Conservation (phyloP, 2,797 vertebrate species). For the Ctenochaetus hawaiiensis region DNA sequence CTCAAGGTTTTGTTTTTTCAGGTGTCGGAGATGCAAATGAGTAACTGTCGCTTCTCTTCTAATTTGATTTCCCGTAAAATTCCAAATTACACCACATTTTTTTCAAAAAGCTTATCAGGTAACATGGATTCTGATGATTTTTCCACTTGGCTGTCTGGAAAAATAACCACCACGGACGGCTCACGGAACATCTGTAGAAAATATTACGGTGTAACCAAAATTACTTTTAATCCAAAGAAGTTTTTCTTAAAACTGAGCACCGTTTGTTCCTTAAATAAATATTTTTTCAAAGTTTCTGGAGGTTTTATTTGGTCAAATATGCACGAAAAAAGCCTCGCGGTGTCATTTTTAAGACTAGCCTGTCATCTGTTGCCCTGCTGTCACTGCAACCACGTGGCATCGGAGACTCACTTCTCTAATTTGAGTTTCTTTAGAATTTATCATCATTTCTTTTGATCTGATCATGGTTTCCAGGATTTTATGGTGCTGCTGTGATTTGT, state of each 20-base stretch:
- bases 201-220: constrained; percentile 34
- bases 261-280: background rate
- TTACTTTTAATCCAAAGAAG: constrained; percentile 2
- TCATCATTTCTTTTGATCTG: too few relatives aligned
- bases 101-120: constrained; percentile 59
- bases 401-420: background rate
- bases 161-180: constrained; percentile 40
- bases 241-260: background rate
- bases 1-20: background rate
- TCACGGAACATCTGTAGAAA: constrained; percentile 64
- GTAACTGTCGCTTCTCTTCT: constrained; percentile 6
- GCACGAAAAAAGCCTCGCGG: background rate
- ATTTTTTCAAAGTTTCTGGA: background rate
- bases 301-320: background rate
- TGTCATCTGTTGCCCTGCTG: constrained; percentile 11
- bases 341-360: background rate
- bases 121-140: constrained; percentile 52
- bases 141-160: constrained; percentile 73
- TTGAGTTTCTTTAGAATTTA: background rate
- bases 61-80: constrained; percentile 49
- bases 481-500: too few relatives aligned
- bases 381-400: constrained; percentile 31
- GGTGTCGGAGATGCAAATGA: constrained; percentile 42
- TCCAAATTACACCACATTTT: constrained; percentile 34
- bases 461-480: too few relatives aligned